A percentile compares a stretch with the other conserved stretches of the same genome.
phyloP scores from a whole-genome alignment of 1,140 invertebrate genomes.

The Pseudomyrmex pallidus region DNA sequence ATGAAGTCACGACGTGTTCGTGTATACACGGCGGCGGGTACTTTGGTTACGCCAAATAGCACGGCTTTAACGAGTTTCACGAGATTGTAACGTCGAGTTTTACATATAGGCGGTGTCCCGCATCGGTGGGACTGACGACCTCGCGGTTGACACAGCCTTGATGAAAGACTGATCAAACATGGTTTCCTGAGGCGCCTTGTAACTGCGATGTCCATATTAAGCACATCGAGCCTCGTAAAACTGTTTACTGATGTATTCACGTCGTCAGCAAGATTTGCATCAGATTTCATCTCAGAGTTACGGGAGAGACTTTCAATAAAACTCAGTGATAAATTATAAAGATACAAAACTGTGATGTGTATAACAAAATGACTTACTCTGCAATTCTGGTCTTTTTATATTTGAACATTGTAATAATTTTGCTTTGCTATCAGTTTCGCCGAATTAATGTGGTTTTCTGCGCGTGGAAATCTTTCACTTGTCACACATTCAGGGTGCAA shows the following conservation, averaged over 20 bases:
- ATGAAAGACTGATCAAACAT: conserved; percentile 50
- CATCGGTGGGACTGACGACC: conserved; percentile 42
- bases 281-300: neutral
- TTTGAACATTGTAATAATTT: too few species aligned
- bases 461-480: neutral
- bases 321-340: neutral
- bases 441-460: neutral
- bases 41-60: conserved; percentile 73
- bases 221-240: conserved; percentile 38
- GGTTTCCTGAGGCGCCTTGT: conserved; percentile 27
- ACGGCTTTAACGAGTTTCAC: conserved; percentile 68
- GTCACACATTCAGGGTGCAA: neutral
- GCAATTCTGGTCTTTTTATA: too few species aligned
- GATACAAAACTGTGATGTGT: neutral
- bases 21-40: conserved; percentile 60
- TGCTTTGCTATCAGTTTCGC: too few species aligned
- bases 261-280: conserved; percentile 40
- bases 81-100: conserved; percentile 39
- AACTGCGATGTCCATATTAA: conserved; percentile 56
- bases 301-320: neutral
- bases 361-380: neutral
- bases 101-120: conserved; percentile 52
- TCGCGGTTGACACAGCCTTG: conserved; percentile 63
- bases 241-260: neutral
- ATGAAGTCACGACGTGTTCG: conserved; percentile 75